Evolutionary conservation across 2,797 vertebrate species (phyloP).

Genomic region (Sebastiscus albofasciatus): DNA sequence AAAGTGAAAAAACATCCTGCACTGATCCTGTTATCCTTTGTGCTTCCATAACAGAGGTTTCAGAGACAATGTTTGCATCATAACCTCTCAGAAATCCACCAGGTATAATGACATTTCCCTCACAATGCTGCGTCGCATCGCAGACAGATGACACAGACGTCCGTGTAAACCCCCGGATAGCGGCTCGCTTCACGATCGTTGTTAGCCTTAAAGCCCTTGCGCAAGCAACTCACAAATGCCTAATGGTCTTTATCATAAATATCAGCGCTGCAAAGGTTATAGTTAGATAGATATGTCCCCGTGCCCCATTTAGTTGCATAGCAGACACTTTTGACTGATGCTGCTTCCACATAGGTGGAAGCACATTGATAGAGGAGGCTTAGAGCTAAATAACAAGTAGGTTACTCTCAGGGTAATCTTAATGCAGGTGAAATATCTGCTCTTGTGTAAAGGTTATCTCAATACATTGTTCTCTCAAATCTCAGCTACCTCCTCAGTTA

Average conservation of each 20-base stretch:
- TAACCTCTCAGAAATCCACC: conserved; percentile 47
- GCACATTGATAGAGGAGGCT: conserved; percentile 77
- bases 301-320: conserved; percentile 77
- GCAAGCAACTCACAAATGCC: conserved; percentile 76
- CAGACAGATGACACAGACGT: conserved; percentile 60
- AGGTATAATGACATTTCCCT: conserved; percentile 44
- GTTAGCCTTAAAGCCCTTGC: conserved; percentile 80
- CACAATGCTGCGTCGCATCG: conserved; percentile 3
- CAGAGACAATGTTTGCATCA: conserved; percentile 35
- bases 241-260: conserved; percentile 79
- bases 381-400: conserved; percentile 77
- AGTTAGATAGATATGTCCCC: conserved; percentile 81
- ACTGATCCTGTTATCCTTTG: conserved; percentile 38
- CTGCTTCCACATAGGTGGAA: conserved; percentile 55
- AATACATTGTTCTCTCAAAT: conserved; percentile 78
- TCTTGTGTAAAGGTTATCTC: conserved; percentile 85
- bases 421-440: conserved; percentile 83
- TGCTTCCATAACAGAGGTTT: conserved; percentile 31
- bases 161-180: conserved; percentile 43
- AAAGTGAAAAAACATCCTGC: conserved; percentile 10
- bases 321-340: conserved; percentile 77
- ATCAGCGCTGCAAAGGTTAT: conserved; percentile 81
- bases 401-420: conserved; percentile 72
- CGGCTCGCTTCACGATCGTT: conserved; percentile 65
- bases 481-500: conserved; percentile 66